These are phyloP conservation scores for Drosophila oshimai DNA, from an alignment of 1,140 invertebrate species.

Conservation along the genomic window DNA sequence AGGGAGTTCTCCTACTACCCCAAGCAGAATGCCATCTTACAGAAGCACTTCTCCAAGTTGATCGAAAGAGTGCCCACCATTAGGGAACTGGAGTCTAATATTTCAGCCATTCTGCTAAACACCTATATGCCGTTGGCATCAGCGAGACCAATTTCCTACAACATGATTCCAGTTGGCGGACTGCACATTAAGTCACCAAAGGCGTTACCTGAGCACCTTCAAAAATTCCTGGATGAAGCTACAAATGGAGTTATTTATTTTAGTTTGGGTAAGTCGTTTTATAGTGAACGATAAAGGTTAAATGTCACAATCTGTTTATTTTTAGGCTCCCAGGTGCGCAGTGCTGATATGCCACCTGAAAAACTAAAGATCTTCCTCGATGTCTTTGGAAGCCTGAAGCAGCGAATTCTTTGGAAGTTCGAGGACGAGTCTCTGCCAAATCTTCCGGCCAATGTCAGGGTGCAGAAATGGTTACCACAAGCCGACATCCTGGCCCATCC, in stretches of 20 bases:
- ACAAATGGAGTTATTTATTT: conserved; percentile 85
- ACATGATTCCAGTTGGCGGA: conserved; percentile 83
- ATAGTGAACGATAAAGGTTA: no score
- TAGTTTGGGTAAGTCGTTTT: conserved; percentile 84
- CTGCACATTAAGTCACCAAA: conserved; percentile 82
- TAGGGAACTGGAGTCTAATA: conserved; percentile 83
- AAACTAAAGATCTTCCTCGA: conserved; percentile 83
- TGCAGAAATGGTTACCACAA: conserved; percentile 86
- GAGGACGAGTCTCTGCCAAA: no score
- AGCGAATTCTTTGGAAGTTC: conserved; percentile 86
- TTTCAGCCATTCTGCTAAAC: conserved; percentile 84
- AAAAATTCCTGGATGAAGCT: conserved; percentile 81
- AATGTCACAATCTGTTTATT: background rate
- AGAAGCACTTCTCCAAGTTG: conserved; percentile 62
- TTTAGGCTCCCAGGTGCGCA: background rate
- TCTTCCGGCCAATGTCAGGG: conserved; percentile 85
- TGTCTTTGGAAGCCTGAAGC: conserved; percentile 84
- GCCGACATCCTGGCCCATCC: conserved; percentile 85
- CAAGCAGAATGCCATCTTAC: conserved; percentile 57
- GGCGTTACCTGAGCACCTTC: conserved; percentile 68
- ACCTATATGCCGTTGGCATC: conserved; percentile 82
- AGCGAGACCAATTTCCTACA: conserved; percentile 82
- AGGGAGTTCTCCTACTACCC: conserved; percentile 55
- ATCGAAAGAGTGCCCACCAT: conserved; percentile 66
- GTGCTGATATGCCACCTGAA: conserved; percentile 75